Evolutionary conservation across 2,113 vertebrate genomes (phyloP), one percentile per base, ranked within the genome.

Genomic region (Phaethon lepturus): DNA sequence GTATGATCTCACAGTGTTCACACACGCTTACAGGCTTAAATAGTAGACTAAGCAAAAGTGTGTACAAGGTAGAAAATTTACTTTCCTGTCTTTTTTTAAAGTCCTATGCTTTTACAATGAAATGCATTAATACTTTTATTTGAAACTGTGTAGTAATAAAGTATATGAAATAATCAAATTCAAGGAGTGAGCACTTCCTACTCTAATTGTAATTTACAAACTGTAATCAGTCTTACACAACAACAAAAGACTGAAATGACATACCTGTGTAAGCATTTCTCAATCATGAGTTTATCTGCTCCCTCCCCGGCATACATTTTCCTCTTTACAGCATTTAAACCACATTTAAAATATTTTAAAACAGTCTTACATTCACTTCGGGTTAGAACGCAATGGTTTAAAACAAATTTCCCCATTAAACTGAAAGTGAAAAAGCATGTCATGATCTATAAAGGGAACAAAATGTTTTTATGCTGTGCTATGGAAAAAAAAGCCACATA

Each of bases 1-100:
- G 53, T 40, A 97, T 22, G 79, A 94, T 59, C 53, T 97, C 91
- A 97, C 93, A 96, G 92, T 55, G 71, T 93, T 97, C 86, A 96
- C 74, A 95, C 50, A 88, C 0, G 11, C 72, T 38, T 79, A 44
- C 1, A 79, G 42, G 38, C 26, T 93, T 95, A 94, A 96, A 74
- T 29, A 72, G 4, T 13, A 69, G 2, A 73, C 64, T 42, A 64
- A 23, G 4, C 16, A 45, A 42, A 96, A 67, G 58, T 26, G 38
- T 35, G 35, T 67, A 93, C 6, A 33, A 86, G 6, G 15, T 23
- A 78, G n/a, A 92, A 94, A 56, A 75, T 15, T 16, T 49, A 74
- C n/a, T 67, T 85, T n/a, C 38, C 67, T 50, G 23, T 68, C 14
- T 62, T 88, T 96, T 85, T 85, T 73, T 66, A 40, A 96, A 97